Evolutionary conservation across 2,888 invertebrate genomes (phyloP).

Genomic region (Campopleginae sp.): DNA sequence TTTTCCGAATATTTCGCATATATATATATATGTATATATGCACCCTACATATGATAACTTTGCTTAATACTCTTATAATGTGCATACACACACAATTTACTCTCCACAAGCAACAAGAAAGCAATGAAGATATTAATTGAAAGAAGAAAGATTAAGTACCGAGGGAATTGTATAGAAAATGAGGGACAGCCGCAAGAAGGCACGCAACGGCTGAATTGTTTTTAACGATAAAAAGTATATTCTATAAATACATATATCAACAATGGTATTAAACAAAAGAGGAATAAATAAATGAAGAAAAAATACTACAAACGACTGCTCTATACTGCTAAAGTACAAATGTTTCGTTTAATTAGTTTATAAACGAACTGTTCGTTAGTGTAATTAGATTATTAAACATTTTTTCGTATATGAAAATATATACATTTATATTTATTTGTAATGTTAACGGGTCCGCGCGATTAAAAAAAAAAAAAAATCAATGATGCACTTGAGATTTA

Average conservation of each 20-base stretch:
- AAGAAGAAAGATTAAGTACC: conserved; percentile 61
- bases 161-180: conserved; percentile 60
- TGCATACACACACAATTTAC: conserved; percentile 63
- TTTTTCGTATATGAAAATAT: conserved; percentile 67
- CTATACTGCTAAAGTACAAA: conserved; percentile 84
- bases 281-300: conserved; percentile 71
- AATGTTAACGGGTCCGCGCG: conserved; percentile 59
- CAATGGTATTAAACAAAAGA: conserved; percentile 61
- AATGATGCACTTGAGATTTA: conserved; percentile 45
- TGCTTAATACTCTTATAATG: conserved; percentile 47
- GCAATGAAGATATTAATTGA: conserved; percentile 60
- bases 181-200: conserved; percentile 71
- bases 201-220: conserved; percentile 71
- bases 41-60: conserved; percentile 54
- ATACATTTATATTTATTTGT: conserved; percentile 72
- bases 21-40: conserved; percentile 10
- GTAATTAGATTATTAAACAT: conserved; percentile 70
- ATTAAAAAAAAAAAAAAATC: conserved; percentile 9
- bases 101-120: conserved; percentile 54
- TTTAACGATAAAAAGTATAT: conserved; percentile 66
- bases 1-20: neutral
- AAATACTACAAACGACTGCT: conserved; percentile 83
- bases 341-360: conserved; percentile 84
- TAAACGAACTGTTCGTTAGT: conserved; percentile 73
- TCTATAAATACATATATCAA: conserved; percentile 74